A percentile compares a stretch with the other conserved stretches of the same genome.
Conservation (phyloP, 2,888 invertebrate species). For the Leptinotarsa tumamoca region DNA sequence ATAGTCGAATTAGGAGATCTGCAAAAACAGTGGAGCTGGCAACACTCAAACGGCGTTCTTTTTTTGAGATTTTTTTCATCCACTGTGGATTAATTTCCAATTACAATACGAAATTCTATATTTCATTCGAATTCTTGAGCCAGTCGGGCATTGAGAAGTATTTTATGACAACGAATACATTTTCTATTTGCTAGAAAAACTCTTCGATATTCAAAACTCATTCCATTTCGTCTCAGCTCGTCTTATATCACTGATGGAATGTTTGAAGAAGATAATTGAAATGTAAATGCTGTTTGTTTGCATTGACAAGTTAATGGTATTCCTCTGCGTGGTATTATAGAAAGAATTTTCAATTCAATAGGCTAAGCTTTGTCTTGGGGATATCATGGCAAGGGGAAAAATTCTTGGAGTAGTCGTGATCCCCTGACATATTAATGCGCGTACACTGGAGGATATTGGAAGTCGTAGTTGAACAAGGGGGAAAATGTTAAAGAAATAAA, state of each 20-base stretch:
- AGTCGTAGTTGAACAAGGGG: background rate
- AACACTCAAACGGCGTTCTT: no score
- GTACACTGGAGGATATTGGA: background rate
- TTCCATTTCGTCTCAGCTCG: background rate
- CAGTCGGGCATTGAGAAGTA: no score
- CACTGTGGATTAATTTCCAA: no score
- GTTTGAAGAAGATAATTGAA: conserved; percentile 8
- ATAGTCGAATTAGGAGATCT: no score
- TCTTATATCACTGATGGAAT: background rate
- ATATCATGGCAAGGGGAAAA: background rate
- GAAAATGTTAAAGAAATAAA: background rate
- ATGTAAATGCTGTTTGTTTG: conserved; percentile 3
- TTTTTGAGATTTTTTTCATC: no score
- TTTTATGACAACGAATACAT: background rate
- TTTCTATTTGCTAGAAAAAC: background rate
- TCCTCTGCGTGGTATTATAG: background rate
- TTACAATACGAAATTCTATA: no score
- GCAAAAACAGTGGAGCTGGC: no score
- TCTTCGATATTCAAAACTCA: background rate
- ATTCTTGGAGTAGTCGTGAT: background rate
- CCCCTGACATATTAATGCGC: conserved; percentile 6
- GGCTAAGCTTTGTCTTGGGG: background rate
- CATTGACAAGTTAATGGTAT: background rate
- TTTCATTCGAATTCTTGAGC: no score
- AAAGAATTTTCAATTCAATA: background rate